Evolutionary conservation across 1,140 invertebrate species (phyloP).

Genomic region (Dendroctonus ponderosae): DNA sequence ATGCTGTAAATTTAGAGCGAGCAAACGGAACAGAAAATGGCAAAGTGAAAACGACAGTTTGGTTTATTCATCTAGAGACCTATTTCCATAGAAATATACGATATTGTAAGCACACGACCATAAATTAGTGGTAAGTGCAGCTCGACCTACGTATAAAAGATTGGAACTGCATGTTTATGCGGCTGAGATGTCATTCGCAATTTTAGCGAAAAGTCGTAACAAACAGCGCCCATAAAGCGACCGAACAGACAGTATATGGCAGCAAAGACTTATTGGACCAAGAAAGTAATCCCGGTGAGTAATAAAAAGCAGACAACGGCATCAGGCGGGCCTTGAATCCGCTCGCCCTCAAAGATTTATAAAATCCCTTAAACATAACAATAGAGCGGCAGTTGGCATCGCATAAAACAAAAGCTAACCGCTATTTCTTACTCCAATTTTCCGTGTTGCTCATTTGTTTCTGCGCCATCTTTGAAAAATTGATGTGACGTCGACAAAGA

Average conservation of each 20-base stretch:
- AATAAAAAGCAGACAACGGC: conserved; percentile 45
- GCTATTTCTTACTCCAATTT: conserved; percentile 54
- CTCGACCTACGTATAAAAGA: conserved; percentile 36
- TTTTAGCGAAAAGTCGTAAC: conserved; percentile 38
- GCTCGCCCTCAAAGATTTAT: conserved; percentile 47
- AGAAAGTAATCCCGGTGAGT: conserved; percentile 43
- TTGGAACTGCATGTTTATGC: conserved; percentile 41
- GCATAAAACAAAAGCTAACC: conserved; percentile 53
- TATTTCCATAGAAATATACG: conserved; percentile 27
- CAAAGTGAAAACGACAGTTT: no score
- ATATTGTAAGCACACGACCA: conserved; percentile 24
- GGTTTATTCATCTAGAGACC: no score
- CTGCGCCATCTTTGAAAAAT: conserved; percentile 51
- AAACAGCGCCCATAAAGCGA: conserved; percentile 36
- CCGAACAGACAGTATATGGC: conserved; percentile 22
- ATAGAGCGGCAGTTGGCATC: conserved; percentile 49
- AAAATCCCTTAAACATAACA: conserved; percentile 50
- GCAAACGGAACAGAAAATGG: no score
- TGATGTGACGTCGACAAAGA: conserved; percentile 51
- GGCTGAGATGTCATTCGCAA: conserved; percentile 37
- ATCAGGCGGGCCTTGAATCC: conserved; percentile 32
- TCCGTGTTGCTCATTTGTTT: conserved; percentile 51
- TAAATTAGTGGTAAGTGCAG: conserved; percentile 31
- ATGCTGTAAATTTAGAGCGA: no score
- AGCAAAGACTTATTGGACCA: conserved; percentile 37